Conservation (phyloP, 1,140 invertebrate species). For the Orchestia grillus region DNA sequence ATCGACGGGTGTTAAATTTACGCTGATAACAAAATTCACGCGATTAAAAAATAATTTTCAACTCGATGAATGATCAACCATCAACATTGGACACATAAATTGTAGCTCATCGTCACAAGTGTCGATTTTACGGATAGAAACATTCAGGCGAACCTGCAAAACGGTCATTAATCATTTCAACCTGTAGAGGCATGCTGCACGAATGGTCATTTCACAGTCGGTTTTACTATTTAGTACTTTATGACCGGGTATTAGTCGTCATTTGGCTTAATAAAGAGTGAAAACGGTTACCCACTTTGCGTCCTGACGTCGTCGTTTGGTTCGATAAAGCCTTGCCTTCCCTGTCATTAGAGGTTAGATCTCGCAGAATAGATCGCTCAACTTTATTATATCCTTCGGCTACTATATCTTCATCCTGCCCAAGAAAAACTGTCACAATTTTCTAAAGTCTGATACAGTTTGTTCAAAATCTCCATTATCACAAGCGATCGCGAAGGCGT, state of each 20-base stretch:
- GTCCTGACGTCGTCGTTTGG: slow-evolving; percentile 4
- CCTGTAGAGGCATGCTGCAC: not conserved
- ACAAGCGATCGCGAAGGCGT: too few relatives aligned
- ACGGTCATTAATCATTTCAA: not conserved
- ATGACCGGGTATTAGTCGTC: not conserved
- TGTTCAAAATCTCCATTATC: too few relatives aligned
- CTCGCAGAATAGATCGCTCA: not conserved
- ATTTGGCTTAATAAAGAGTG: slow-evolving; percentile 13
- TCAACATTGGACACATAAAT: not conserved
- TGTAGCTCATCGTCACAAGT: not conserved
- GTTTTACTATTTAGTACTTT: not conserved
- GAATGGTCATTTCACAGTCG: not conserved
- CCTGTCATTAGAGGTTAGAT: not conserved
- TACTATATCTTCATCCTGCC: not conserved
- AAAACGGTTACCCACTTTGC: slow-evolving; percentile 38
- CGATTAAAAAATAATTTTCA: not conserved
- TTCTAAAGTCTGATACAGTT: too few relatives aligned
- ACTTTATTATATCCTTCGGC: slow-evolving; percentile 18
- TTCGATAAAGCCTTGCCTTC: slow-evolving; percentile 11
- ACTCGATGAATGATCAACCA: not conserved
- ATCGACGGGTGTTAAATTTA: too few relatives aligned
- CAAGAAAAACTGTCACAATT: too few relatives aligned
- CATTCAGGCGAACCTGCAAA: not conserved
- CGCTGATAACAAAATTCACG: not conserved
- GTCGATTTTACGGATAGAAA: not conserved